These are phyloP conservation scores for Drosophila tsacasi DNA, from an alignment of 1,140 invertebrate species.

Conservation along the genomic window DNA sequence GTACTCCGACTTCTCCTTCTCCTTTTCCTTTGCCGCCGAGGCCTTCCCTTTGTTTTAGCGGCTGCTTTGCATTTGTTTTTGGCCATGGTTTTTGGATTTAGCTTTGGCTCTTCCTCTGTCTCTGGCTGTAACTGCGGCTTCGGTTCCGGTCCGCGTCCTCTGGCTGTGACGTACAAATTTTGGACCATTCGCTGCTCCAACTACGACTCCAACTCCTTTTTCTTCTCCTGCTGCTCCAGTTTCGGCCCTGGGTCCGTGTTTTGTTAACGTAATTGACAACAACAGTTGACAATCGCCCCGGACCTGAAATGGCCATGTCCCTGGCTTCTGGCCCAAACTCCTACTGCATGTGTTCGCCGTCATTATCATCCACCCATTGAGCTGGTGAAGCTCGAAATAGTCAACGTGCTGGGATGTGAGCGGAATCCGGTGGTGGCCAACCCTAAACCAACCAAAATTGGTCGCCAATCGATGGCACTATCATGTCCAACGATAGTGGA, in stretches of 20 bases:
- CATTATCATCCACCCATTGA: conserved; percentile 59
- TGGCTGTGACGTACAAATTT: conserved; percentile 70
- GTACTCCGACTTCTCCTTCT: conserved; percentile 8
- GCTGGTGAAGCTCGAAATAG: conserved; percentile 27
- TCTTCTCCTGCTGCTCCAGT: conserved; percentile 31
- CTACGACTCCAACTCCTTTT: neutral
- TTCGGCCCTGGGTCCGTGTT: conserved; percentile 56
- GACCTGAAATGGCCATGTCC: conserved; percentile 56
- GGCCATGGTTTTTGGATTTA: conserved; percentile 30
- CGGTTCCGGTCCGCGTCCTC: conserved; percentile 40
- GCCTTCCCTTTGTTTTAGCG: conserved; percentile 59
- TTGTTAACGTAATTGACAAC: conserved; percentile 81
- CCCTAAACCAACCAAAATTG: neutral
- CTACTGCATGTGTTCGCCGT: conserved; percentile 62
- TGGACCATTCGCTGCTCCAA: conserved; percentile 24
- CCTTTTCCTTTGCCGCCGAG: conserved; percentile 8
- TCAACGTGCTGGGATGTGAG: conserved; percentile 11
- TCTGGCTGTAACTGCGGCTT: conserved; percentile 15
- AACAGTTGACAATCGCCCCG: conserved; percentile 74
- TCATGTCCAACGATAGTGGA: no score
- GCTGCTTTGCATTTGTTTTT: conserved; percentile 73
- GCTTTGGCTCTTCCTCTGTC: conserved; percentile 2
- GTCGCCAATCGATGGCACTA: neutral
- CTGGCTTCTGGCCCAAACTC: conserved; percentile 26
- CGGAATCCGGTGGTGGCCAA: conserved; percentile 14